These are phyloP conservation scores for Tenthredo amoena DNA, from an alignment of 2,888 invertebrate genomes.

Conservation along the genomic window DNA sequence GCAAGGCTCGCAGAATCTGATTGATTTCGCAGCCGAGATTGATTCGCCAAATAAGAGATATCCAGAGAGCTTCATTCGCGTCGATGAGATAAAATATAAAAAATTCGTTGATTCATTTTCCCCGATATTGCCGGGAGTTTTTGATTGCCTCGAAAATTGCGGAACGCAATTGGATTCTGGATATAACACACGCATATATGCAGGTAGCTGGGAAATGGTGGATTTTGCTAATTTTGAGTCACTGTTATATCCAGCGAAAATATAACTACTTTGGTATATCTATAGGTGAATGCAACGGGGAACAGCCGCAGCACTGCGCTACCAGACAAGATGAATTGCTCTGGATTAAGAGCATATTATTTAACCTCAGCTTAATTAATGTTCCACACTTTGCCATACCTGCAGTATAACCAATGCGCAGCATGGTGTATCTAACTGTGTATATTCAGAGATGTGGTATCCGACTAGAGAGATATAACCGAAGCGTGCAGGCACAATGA, in stretches of 20 bases:
- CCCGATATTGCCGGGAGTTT: constrained; percentile 14
- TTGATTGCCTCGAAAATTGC: constrained; percentile 40
- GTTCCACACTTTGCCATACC: constrained; percentile 48
- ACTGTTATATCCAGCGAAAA: constrained; percentile 1
- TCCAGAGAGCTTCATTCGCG: constrained; percentile 13
- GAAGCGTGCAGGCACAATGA: not conserved
- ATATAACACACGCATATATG: not conserved
- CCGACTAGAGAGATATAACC: not conserved
- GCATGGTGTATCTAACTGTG: not conserved
- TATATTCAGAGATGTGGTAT: not conserved
- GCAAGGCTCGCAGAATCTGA: constrained; percentile 23
- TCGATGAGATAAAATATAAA: constrained; percentile 19
- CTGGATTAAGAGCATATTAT: constrained; percentile 66
- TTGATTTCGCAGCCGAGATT: constrained; percentile 34
- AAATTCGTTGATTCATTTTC: constrained; percentile 4
- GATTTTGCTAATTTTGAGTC: constrained; percentile 1
- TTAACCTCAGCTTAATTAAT: constrained; percentile 67
- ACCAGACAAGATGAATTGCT: constrained; percentile 57
- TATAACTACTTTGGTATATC: not conserved
- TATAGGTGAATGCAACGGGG: not conserved
- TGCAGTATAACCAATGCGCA: constrained; percentile 11
- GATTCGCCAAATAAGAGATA: constrained; percentile 41
- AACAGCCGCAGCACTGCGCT: constrained; percentile 27
- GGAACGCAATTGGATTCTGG: not conserved
- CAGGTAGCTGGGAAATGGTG: not conserved